Evolutionary conservation across 2,113 vertebrate genomes (phyloP).

Genomic region (Corythaixoides concolor): DNA sequence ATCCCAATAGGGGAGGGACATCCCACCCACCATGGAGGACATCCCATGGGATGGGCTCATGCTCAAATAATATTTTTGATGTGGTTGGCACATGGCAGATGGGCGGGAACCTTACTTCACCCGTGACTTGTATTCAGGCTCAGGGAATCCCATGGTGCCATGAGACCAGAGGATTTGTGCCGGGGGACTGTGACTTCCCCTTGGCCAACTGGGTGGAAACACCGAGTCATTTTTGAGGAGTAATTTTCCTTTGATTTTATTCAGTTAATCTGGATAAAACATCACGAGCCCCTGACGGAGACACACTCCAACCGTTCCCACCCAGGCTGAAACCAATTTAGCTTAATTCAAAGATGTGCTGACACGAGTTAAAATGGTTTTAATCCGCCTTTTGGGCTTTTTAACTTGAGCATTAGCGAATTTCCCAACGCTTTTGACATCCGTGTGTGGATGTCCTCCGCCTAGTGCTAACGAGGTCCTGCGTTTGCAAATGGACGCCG

Average conservation of each 20-base stretch:
- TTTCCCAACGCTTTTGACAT: background rate
- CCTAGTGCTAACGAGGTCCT: background rate
- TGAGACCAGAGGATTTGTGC: background rate
- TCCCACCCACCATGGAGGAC: background rate
- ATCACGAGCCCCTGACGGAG: background rate
- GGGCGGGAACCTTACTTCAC: background rate
- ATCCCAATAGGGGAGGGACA: background rate
- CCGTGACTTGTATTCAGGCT: background rate
- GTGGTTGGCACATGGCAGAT: rapidly evolving
- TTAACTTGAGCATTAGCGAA: background rate
- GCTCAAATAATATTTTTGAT: background rate
- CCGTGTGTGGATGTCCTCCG: background rate
- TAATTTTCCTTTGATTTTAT: background rate
- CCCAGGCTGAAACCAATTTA: constrained; percentile 23
- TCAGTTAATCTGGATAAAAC: constrained; percentile 7
- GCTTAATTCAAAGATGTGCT: constrained; percentile 29
- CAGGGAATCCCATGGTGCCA: background rate
- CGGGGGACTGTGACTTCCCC: background rate
- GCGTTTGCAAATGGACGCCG: rapidly evolving
- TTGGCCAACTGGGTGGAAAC: background rate
- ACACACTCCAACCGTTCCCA: background rate
- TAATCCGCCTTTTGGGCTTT: constrained; percentile 33
- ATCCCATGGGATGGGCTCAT: rapidly evolving
- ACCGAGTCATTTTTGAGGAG: background rate
- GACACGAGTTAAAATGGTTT: constrained; percentile 14